Conservation (phyloP, 2,888 invertebrate genomes). For the Ophraella communa region DNA sequence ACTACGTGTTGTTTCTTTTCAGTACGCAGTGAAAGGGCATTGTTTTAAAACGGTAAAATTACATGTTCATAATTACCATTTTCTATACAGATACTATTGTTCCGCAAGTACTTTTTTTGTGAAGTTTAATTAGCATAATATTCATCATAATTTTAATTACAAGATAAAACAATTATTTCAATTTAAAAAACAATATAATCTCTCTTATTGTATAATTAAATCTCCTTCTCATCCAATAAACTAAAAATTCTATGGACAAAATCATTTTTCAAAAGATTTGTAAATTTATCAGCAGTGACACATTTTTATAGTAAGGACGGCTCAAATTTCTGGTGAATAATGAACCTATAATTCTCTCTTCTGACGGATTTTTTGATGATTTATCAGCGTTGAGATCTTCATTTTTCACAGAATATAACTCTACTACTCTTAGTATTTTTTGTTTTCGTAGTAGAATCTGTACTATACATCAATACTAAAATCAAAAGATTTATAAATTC, state of each 20-base stretch:
- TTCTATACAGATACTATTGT: slow-evolving; percentile 38
- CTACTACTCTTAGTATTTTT: too few relatives aligned
- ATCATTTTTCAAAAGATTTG: slow-evolving; percentile 22
- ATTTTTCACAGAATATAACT: background rate
- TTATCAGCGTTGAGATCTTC: slow-evolving; percentile 5
- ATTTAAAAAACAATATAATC: too few relatives aligned
- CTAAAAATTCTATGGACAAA: slow-evolving; percentile 7
- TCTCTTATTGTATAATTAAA: too few relatives aligned
- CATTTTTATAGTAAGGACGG: slow-evolving; percentile 6
- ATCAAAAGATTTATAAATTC: background rate
- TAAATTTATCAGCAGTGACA: slow-evolving; percentile 21
- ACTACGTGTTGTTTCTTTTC: slow-evolving; percentile 42
- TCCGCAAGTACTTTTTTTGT: slow-evolving; percentile 25
- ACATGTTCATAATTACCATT: slow-evolving; percentile 42
- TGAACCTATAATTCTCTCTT: slow-evolving; percentile 20
- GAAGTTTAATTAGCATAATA: background rate
- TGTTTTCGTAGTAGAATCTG: too few relatives aligned
- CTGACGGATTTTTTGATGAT: slow-evolving; percentile 12
- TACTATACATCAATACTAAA: background rate
- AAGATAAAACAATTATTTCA: too few relatives aligned
- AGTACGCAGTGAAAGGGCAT: slow-evolving; percentile 40
- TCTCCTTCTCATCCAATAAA: background rate
- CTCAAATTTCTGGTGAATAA: slow-evolving; percentile 19
- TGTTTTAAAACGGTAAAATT: slow-evolving; percentile 46
- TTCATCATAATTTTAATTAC: background rate